Percentiles rank a stretch among this genome's conserved stretches.
Evolutionary conservation across 2,113 vertebrate genomes (phyloP).

Genomic region (Strix uralensis): DNA sequence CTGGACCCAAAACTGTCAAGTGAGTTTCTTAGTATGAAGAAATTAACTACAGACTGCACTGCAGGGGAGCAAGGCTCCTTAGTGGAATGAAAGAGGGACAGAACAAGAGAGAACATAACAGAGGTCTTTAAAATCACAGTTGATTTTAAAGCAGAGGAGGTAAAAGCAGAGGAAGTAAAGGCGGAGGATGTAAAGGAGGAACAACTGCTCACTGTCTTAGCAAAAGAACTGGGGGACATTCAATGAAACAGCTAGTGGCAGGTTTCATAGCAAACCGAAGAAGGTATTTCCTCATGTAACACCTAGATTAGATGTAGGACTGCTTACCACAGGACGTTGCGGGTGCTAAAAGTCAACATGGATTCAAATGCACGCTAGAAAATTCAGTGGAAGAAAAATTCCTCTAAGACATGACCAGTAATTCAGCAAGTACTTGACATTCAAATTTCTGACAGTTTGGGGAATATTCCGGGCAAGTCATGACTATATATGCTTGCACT

Average conservation of each 20-base stretch:
- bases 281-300: neutral
- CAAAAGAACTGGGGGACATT: neutral
- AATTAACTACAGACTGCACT: neutral
- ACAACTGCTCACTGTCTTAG: neutral
- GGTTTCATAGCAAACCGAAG: neutral
- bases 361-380: neutral
- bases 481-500: neutral
- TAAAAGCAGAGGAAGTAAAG: neutral
- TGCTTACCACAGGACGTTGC: neutral
- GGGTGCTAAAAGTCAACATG: neutral
- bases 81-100: neutral
- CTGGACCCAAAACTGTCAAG: neutral
- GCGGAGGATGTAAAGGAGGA: neutral
- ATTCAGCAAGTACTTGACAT: neutral
- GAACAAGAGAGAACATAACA: neutral
- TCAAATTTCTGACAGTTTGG: neutral
- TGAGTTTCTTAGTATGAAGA: neutral
- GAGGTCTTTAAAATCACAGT: neutral
- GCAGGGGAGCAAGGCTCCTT: neutral
- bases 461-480: neutral
- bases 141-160: neutral
- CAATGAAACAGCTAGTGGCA: neutral
- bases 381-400: neutral
- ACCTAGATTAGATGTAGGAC: neutral
- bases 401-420: neutral